phyloP scores from a whole-genome alignment of 1,140 invertebrate genomes.

The Chionoecetes opilio region DNA sequence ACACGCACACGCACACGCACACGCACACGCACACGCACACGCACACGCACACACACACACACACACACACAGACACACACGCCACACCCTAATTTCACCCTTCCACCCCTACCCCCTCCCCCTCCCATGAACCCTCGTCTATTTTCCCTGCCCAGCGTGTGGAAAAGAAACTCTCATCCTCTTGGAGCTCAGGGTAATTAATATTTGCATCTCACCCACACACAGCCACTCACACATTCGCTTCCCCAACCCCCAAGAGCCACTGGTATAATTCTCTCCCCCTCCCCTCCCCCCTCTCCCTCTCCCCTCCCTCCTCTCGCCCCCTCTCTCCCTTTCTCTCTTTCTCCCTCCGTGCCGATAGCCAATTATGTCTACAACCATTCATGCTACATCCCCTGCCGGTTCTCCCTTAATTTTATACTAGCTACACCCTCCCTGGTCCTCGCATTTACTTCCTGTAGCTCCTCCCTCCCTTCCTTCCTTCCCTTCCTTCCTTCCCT shows the following conservation, averaged over 20 bases:
- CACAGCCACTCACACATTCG: not conserved
- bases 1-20: not conserved
- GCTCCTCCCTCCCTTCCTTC: not conserved
- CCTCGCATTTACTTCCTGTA: not conserved
- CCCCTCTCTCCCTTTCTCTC: not conserved
- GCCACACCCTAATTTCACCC: not conserved
- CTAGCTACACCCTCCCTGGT: not conserved
- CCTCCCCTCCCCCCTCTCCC: not conserved
- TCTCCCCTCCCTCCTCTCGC: not conserved
- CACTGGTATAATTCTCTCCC: no score
- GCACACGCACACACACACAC: not conserved
- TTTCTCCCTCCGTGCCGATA: not conserved
- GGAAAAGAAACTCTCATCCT: not conserved
- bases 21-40: not conserved
- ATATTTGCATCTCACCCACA: conserved; percentile 12
- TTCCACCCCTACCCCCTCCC: not conserved
- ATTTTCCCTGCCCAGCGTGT: not conserved
- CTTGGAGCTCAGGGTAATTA: not conserved
- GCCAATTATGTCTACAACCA: not conserved
- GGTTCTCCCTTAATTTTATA: not conserved
- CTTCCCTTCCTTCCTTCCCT: not conserved
- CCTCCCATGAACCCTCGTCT: not conserved
- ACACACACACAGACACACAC: not conserved
- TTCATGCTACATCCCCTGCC: not conserved
- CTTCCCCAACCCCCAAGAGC: no score